Conservation (phyloP, 2,888 invertebrate species). For the Melinaea menophilus region DNA sequence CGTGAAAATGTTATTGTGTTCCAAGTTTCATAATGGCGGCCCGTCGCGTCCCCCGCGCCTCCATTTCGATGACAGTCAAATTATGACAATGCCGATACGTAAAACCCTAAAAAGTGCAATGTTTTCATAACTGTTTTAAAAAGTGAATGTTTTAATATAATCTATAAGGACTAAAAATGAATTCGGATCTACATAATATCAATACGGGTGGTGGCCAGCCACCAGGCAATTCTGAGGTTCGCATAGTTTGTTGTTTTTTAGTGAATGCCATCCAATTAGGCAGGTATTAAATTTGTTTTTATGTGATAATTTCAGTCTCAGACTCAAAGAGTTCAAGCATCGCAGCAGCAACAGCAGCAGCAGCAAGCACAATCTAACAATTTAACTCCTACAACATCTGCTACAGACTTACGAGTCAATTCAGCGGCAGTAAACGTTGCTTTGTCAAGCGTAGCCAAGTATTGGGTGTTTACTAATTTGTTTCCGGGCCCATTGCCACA, state of each 20-base stretch:
- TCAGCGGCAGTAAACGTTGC: constrained; percentile 83
- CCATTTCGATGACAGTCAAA: constrained; percentile 81
- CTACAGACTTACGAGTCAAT: constrained; percentile 80
- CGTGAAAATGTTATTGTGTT: constrained; percentile 73
- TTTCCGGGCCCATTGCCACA: constrained; percentile 87
- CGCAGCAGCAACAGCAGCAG: constrained; percentile 58
- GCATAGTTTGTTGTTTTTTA: constrained; percentile 40
- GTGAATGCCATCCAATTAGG: constrained; percentile 18
- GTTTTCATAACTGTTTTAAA: constrained; percentile 57
- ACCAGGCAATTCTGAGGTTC: constrained; percentile 77
- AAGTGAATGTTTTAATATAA: constrained; percentile 41
- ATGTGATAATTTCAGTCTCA: constrained; percentile 57
- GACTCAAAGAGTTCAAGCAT: constrained; percentile 61
- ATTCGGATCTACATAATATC: constrained; percentile 74
- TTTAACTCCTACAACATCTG: constrained; percentile 75
- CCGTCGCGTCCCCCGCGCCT: constrained; percentile 83
- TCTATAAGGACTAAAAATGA: constrained; percentile 63
- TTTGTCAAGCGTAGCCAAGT: constrained; percentile 87
- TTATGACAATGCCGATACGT: constrained; percentile 74
- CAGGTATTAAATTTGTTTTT: constrained; percentile 34
- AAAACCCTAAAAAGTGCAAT: constrained; percentile 67
- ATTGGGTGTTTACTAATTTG: constrained; percentile 90
- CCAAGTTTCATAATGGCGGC: constrained; percentile 80
- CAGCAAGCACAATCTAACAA: constrained; percentile 53
- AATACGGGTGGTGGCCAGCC: constrained; percentile 80